Conservation (phyloP, 2,113 vertebrate species). For the Todiramphus chloris region DNA sequence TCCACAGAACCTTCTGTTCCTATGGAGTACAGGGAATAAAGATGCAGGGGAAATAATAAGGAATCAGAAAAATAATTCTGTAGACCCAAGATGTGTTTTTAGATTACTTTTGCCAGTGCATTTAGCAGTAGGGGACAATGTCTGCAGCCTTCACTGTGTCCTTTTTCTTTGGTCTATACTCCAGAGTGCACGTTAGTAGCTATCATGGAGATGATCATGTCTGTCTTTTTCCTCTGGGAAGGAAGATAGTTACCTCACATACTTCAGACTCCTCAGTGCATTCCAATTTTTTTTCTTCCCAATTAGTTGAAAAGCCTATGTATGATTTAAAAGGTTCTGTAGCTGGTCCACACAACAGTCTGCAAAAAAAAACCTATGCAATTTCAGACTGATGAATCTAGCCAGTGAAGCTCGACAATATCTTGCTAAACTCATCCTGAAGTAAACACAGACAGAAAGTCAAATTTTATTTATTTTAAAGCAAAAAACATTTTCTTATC, state of each 20-base stretch:
- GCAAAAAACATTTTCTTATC: accelerated
- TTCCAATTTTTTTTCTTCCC: neutral
- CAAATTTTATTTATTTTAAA: neutral
- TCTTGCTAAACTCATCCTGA: neutral
- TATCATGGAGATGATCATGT: neutral
- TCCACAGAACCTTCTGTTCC: neutral
- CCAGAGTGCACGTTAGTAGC: neutral
- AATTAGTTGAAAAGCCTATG: neutral
- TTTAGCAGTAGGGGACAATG: neutral
- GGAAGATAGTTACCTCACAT: neutral
- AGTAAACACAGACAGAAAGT: neutral
- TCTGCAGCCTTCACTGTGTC: neutral
- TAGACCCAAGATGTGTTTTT: neutral
- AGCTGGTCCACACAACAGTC: neutral
- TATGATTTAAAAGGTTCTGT: neutral
- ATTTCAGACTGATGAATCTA: neutral
- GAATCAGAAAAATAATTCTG: neutral
- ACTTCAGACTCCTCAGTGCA: neutral
- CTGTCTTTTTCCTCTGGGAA: neutral
- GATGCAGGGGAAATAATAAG: neutral
- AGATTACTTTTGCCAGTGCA: neutral
- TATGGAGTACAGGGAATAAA: neutral
- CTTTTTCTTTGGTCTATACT: neutral
- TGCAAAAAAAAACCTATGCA: neutral
- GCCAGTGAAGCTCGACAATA: neutral